Evolutionary conservation across 1,140 invertebrate species (phyloP), one percentile per base, ranked within the genome.

Genomic region (Heliconius hewitsoni): DNA sequence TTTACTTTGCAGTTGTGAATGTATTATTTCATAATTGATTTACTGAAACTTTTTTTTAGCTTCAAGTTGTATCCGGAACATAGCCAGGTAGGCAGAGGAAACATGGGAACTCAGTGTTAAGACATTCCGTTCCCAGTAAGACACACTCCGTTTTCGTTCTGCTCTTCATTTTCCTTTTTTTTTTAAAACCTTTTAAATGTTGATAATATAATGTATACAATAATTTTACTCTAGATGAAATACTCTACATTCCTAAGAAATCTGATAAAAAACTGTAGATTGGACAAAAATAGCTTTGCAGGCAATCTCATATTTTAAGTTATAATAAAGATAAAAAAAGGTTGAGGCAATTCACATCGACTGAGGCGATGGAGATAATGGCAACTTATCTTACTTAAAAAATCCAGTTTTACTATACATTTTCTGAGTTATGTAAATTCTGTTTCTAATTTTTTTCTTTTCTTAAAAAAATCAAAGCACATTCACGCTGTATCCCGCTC

Each of bases 261-360:
- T 57, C 55, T 57, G 55, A 57, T n/a, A 57, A 57, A 57, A 55
- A 55, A n/a, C 19, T 55, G 16, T 23, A 57, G 55, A 57, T 57
- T 19, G 19, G 19, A 57, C 50, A 19, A 57, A 23, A 57, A 23
- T 23, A 57, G 55, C n/a, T 57, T 23, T 23, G 19, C 19, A 57
- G 23, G 55, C 23, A 3, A 57, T 23, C 55, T 57, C 19, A 57
- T 23, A 57, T 57, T 57, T 57, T 57, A 57, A 57, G 5, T 57
- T 23, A 57, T 57, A 57, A 57, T 57, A 57, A 57, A 57, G n/a
- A 57, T 57, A 52, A 57, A 57, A 55, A 57, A 57, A 57, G 55
- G n/a, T 57, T 57, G 55, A 57, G 8, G 55, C 55, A 52, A 52
- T 52, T 52, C 18, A 52, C 50, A 52, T 46, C 2, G 42, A 46